A percentile compares a stretch with the other conserved stretches of the same genome.
Conservation (phyloP, 2,888 invertebrate genomes). For the Pogonocherus hispidulus region DNA sequence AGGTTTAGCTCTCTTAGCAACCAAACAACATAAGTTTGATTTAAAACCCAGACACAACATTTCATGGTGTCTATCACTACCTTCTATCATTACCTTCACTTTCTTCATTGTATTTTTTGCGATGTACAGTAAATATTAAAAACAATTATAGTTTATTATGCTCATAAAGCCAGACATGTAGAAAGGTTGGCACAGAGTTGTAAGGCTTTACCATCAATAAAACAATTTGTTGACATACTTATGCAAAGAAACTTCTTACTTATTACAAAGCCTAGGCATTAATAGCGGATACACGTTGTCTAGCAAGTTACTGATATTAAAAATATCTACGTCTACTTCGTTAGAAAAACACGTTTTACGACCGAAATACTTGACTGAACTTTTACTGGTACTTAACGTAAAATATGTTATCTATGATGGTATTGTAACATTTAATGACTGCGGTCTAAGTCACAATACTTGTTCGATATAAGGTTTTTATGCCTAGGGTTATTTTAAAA, state of each 20-base stretch:
- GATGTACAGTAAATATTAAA: not conserved
- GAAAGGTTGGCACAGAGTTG: not conserved
- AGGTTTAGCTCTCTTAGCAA: too few species aligned
- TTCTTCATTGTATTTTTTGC: not conserved
- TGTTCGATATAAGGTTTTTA: not conserved
- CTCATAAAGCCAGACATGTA: not conserved
- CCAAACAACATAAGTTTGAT: too few species aligned
- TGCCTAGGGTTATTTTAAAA: not conserved
- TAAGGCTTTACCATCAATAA: not conserved
- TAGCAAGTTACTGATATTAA: slow-evolving; percentile 18
- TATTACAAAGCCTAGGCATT: slow-evolving; percentile 16
- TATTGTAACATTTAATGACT: not conserved
- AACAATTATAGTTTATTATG: slow-evolving; percentile 4
- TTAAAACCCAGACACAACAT: not conserved
- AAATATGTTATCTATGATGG: slow-evolving; percentile 13
- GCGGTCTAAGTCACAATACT: not conserved
- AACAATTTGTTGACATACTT: slow-evolving; percentile 28
- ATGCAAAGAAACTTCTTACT: slow-evolving; percentile 8
- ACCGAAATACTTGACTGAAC: not conserved
- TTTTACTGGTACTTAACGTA: slow-evolving; percentile 26
- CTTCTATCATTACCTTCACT: not conserved
- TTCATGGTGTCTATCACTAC: not conserved
- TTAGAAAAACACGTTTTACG: slow-evolving; percentile 10
- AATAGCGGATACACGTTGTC: slow-evolving; percentile 26
- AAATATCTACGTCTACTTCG: slow-evolving; percentile 2